Conservation (phyloP, 2,797 vertebrate genomes). For the Cyprinodon diabolis region DNA sequence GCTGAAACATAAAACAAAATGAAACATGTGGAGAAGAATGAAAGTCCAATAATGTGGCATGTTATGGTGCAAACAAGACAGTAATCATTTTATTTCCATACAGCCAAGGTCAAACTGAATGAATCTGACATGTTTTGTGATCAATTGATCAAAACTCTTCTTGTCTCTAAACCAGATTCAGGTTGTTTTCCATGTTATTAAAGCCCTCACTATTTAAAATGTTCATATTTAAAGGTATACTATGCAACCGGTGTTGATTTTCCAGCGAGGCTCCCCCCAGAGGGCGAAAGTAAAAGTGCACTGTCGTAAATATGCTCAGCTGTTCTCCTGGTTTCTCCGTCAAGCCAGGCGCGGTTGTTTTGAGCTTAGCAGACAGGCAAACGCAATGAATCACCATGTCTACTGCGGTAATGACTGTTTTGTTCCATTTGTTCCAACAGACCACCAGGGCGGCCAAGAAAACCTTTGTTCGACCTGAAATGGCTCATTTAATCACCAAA, state of each 20-base stretch:
- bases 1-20: neutral
- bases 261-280: too few species aligned
- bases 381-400: too few species aligned
- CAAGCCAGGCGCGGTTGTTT: too few species aligned
- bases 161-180: slow-evolving; percentile 6
- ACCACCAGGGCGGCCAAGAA: too few species aligned
- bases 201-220: slow-evolving; percentile 2
- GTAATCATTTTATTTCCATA: neutral
- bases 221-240: slow-evolving; percentile 27
- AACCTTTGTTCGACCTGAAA: too few species aligned
- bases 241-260: neutral
- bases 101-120: neutral
- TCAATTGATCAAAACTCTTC: neutral
- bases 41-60: neutral
- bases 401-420: too few species aligned
- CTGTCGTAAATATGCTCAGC: too few species aligned
- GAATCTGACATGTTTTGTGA: slow-evolving; percentile 15
- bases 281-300: too few species aligned
- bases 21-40: neutral
- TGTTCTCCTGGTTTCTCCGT: too few species aligned
- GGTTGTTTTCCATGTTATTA: neutral
- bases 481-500: too few species aligned
- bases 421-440: too few species aligned
- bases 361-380: too few species aligned
- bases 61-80: neutral